Base-by-base conservation (phyloP, 2,113 vertebrate species). In the Phrynosoma blainvillii region DNA sequence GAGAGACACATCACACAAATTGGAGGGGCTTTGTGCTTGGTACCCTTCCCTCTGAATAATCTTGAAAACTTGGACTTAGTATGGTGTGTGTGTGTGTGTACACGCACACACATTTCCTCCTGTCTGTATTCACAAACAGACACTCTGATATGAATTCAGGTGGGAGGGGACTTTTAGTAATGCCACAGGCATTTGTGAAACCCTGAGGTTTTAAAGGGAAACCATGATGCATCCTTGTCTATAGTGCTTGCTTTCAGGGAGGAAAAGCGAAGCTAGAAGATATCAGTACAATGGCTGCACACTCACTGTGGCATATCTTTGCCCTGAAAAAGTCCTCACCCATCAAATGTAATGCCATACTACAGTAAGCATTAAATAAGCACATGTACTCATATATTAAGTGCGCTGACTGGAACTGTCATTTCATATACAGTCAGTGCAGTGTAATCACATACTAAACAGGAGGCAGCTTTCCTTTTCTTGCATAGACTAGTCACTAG, bases 311-410 rank as follows among this genome's bases (percentile, higher is more conserved):
- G 1, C 59, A 42, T 68, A 84, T 86, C 78, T 87, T 85, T 89
- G 66, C 3, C 3, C 80, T 74, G 71, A 93, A 92, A 93, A 89
- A 79, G 54, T 90, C 68, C 76, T 91, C 77, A 89, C 42, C 47
- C 65, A 82, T 86, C 81, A 90, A 81, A 79, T 1, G 1, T 54
- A 79, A 86, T 80, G 21, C 47, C 2, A 1, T 62, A 90, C 88
- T 87, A 85, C 32, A 85, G 36, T 80, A 52, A 74, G 74, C 32
- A 84, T 90, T 91, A 85, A 95, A 91, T 79, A 91, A 87, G 74
- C 0, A 0, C 42, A 56, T 5, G 9, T 25, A 65, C 25, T 93
- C 12, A 5, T 14, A 47, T 76, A 52, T 88, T 88, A 85, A 52
- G 23, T 88, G 65, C 62, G 56, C 27, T 90, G 90, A 86, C 87